A percentile compares a stretch with the other conserved stretches of the same genome.
Evolutionary conservation across 2,113 vertebrate species (phyloP).

Genomic region (Carollia perspicillata): DNA sequence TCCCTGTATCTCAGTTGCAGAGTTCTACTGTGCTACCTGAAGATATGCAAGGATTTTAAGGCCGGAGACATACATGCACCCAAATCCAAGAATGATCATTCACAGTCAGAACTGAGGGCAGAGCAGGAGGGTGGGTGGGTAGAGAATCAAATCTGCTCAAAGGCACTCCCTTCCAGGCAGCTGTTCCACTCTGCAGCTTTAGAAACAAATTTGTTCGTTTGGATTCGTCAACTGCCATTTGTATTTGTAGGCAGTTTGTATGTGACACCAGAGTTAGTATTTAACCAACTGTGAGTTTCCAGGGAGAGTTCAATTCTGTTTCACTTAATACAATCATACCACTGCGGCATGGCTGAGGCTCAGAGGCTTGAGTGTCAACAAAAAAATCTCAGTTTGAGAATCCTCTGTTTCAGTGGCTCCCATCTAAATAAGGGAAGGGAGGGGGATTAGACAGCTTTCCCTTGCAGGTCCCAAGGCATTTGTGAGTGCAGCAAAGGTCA

Average conservation of each 20-base stretch:
- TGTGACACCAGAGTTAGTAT: background rate
- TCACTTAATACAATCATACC: background rate
- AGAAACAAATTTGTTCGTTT: background rate
- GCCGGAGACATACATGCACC: background rate
- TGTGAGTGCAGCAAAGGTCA: background rate
- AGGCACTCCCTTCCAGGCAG: background rate
- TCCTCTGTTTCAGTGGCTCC: constrained; percentile 33
- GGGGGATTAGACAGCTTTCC: background rate
- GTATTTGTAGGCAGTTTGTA: background rate
- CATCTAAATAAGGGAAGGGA: background rate
- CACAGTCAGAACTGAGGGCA: background rate
- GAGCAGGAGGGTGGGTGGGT: background rate
- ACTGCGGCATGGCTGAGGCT: background rate
- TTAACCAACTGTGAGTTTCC: background rate
- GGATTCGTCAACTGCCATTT: background rate
- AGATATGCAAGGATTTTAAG: background rate
- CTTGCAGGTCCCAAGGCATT: background rate
- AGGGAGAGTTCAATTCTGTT: background rate
- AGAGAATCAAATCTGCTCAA: background rate
- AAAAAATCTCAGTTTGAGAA: background rate
- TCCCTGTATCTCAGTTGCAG: background rate
- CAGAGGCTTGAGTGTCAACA: background rate
- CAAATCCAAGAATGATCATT: background rate
- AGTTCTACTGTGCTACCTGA: background rate
- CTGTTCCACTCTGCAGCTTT: background rate